phyloP scores from a whole-genome alignment of 2,888 invertebrate species.

The Luffia ferchaultella region DNA sequence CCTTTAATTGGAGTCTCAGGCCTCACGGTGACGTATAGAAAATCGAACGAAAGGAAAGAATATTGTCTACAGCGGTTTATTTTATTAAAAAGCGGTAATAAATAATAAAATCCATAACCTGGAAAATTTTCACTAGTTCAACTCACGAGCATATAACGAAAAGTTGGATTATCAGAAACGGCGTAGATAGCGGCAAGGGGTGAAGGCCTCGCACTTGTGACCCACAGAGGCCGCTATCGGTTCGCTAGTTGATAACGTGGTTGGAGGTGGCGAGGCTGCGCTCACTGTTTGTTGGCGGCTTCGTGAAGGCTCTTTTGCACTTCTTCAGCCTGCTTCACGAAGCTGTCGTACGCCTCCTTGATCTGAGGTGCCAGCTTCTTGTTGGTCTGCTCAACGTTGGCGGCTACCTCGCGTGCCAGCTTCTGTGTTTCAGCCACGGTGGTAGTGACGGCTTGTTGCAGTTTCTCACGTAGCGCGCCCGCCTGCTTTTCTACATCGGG shows the following conservation, averaged over 20 bases:
- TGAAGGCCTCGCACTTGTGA: too few species aligned
- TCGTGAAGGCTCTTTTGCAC: conserved; percentile 50
- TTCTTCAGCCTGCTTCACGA: conserved; percentile 36
- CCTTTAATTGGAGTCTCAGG: too few species aligned
- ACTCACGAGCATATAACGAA: too few species aligned
- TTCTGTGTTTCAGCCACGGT: conserved; percentile 40
- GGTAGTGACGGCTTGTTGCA: conserved; percentile 35
- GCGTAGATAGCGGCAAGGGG: not conserved
- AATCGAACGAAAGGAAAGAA: too few species aligned
- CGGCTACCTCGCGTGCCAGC: conserved; percentile 38
- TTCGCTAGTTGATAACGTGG: not conserved
- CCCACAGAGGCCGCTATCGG: too few species aligned
- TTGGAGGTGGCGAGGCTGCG: not conserved
- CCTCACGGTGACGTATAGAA: too few species aligned
- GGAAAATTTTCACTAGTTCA: too few species aligned
- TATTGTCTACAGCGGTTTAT: too few species aligned
- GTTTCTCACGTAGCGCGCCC: conserved; percentile 29
- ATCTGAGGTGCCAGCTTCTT: conserved; percentile 44
- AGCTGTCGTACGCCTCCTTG: conserved; percentile 45
- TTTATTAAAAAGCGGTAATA: too few species aligned
- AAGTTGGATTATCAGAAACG: not conserved
- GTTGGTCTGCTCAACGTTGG: conserved; percentile 40
- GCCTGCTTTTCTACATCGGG: conserved; percentile 50
- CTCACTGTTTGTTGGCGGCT: conserved; percentile 26
- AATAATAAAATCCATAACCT: too few species aligned